phyloP scores from a whole-genome alignment of 1,140 invertebrate genomes.

The Drosophila tsacasi region DNA sequence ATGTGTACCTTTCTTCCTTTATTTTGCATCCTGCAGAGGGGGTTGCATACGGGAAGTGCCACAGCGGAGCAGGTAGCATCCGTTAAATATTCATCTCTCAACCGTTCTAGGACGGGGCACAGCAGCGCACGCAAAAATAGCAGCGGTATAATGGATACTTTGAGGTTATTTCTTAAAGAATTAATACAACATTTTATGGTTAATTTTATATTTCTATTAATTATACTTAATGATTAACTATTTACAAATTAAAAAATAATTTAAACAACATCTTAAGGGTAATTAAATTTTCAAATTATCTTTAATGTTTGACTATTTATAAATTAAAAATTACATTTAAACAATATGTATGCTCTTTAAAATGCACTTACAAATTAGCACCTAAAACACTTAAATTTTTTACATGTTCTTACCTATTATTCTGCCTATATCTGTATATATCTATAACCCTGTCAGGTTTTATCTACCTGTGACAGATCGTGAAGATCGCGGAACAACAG shows the following conservation, averaged over 20 bases:
- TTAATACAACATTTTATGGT: neutral
- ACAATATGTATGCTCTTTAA: no score
- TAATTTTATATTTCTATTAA: no score
- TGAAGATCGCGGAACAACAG: conserved; percentile 10
- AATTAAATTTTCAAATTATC: no score
- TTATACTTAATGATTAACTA: no score
- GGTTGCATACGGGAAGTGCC: conserved; percentile 9
- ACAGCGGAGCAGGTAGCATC: conserved; percentile 15
- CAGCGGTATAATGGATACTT: neutral
- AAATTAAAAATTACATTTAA: no score
- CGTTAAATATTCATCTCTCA: conserved; percentile 18
- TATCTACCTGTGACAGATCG: conserved; percentile 39
- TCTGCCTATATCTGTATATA: neutral
- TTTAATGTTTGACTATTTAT: no score
- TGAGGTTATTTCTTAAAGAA: neutral
- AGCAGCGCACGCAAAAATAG: neutral
- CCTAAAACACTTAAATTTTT: neutral
- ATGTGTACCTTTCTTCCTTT: neutral
- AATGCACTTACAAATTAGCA: no score
- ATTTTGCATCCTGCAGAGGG: conserved; percentile 28
- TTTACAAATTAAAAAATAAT: no score
- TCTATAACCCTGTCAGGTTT: conserved; percentile 7
- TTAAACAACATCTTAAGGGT: no score
- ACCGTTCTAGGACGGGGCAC: neutral
- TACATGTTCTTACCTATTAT: neutral